Evolutionary conservation across 2,797 vertebrate species (phyloP).

Genomic region (Bradypus variegatus): DNA sequence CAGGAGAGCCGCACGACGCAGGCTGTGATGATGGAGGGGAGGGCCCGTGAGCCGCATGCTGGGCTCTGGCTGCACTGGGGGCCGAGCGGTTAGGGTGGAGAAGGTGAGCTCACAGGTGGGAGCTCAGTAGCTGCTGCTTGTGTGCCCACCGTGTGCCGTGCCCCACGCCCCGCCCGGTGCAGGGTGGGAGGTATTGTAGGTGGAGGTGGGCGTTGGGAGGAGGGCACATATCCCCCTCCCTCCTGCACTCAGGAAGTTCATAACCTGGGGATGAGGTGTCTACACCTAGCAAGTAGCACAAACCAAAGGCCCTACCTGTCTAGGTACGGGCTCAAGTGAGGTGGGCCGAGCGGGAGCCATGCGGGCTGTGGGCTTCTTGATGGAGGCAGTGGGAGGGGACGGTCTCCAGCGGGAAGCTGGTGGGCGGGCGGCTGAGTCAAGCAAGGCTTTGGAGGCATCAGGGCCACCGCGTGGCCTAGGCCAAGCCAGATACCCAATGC

Average conservation of each 20-base stretch:
- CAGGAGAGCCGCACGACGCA: not conserved
- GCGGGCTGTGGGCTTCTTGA: not conserved
- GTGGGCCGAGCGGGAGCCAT: fast-evolving
- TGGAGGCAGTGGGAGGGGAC: no score
- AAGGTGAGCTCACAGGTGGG: fast-evolving
- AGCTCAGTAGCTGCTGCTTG: no score
- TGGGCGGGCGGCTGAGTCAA: not conserved
- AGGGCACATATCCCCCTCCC: fast-evolving
- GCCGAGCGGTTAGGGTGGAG: no score
- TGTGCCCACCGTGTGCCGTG: fast-evolving
- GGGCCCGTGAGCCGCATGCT: fast-evolving
- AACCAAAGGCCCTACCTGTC: not conserved
- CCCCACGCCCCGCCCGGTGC: fast-evolving
- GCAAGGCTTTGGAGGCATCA: not conserved
- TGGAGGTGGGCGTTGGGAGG: no score
- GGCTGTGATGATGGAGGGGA: not conserved
- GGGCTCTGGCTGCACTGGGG: no score
- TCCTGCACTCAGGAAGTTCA: not conserved
- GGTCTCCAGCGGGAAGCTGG: not conserved
- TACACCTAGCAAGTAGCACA: not conserved
- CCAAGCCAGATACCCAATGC: no score
- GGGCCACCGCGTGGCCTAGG: fast-evolving
- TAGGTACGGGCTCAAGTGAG: not conserved
- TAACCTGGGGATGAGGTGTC: not conserved
- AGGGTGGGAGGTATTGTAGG: no score